Evolutionary conservation across 2,113 vertebrate genomes (phyloP), one percentile per base, ranked within the genome.

Genomic region (Apteryx owenii): DNA sequence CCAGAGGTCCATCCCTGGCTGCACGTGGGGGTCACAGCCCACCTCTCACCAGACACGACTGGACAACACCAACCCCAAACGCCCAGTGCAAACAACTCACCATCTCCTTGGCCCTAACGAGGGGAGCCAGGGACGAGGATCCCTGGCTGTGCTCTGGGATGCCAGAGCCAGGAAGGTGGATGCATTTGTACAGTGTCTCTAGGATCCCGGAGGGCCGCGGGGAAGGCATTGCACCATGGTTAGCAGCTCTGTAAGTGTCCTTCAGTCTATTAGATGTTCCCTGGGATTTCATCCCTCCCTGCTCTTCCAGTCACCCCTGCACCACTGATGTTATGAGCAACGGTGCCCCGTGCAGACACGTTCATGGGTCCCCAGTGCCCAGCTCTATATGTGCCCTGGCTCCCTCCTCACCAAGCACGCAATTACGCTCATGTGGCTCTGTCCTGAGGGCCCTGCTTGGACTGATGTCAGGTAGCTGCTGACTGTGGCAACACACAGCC

Each of bases 101-200:
- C 69, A 0, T 21, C 2, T 4, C 42, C 46, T 48, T 0, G 7
- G 2, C 14, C 54, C 58, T 3, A 7, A 48, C 62, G n/a, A n/a
- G n/a, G n/a, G n/a, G n/a, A n/a, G n/a, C n/a, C n/a, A 26, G 23
- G 9, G 38, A 1, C 0, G 2, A 2, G 4, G 4, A 8, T 16
- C 19, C 38, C 28, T 7, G 62, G 28, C 69, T 1, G 33, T 3
- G 10, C 50, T 33, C 7, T 3, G 1, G 65, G 33, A 36, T 3
- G 51, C 42, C 4, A 7, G 56, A 21, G 81, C 50, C 17, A 2
- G 38, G 12, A 28, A 3, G 1, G 18, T 1, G 56, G 50, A 18
- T 29, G 20, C 73, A 1, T 28, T 4, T 7, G 18, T 21, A 12
- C 36, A 22, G 26, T 3, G 7, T 15, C 19, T 4, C 5, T 16